Evolutionary conservation across 2,113 vertebrate genomes (phyloP).

Genomic region (Jaculus jaculus): DNA sequence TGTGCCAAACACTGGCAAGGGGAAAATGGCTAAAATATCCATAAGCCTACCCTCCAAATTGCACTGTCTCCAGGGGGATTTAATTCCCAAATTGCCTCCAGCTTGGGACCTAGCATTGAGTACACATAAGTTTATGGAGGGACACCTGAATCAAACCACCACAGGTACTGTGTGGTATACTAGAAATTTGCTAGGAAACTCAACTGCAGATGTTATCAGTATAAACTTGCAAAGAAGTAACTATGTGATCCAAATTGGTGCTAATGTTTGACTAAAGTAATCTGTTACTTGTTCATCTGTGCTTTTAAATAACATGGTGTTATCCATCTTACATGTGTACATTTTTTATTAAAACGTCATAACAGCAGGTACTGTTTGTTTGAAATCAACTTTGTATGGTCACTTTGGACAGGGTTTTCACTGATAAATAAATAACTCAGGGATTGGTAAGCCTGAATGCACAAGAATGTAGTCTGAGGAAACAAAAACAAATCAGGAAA

Average conservation of each 20-base stretch:
- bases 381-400: neutral
- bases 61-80: no score
- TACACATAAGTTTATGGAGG: no score
- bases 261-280: neutral
- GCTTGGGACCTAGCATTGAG: no score
- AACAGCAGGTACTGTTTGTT: neutral
- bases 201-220: neutral
- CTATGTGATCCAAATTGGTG: neutral
- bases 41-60: no score
- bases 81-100: no score
- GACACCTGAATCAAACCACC: no score
- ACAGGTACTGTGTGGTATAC: neutral
- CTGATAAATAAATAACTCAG: neutral
- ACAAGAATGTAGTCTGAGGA: neutral
- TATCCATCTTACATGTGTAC: no score
- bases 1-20: no score
- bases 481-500: no score
- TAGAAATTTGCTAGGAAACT: neutral
- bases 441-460: neutral
- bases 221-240: neutral
- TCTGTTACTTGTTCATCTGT: neutral
- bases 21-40: no score
- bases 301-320: neutral
- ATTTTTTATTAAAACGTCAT: neutral
- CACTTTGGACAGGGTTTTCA: neutral